phyloP scores from a whole-genome alignment of 1,140 invertebrate genomes.

The Bombus soroeensis region DNA sequence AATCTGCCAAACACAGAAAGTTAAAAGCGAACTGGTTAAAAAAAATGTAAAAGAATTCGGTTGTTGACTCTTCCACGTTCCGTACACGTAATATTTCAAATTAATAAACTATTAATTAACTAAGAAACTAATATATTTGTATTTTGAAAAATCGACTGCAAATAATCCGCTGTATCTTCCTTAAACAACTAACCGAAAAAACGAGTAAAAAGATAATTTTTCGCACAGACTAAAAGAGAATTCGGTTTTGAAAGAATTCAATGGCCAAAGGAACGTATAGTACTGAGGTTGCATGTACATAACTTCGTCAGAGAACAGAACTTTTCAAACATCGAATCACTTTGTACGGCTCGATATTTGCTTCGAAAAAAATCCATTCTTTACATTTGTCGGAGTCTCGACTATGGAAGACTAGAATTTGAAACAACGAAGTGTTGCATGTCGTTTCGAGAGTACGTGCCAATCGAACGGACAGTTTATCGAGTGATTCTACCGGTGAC shows the following conservation, averaged over 20 bases:
- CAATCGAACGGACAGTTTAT: background rate
- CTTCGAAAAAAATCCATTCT: background rate
- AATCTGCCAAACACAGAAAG: too few species aligned
- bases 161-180: background rate
- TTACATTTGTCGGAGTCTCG: background rate
- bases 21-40: too few species aligned
- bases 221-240: background rate
- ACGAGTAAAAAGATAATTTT: too few species aligned
- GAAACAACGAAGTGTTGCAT: constrained; percentile 4
- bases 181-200: background rate
- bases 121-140: too few species aligned
- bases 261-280: background rate
- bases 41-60: too few species aligned
- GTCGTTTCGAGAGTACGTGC: background rate
- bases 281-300: too few species aligned
- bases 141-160: too few species aligned
- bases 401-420: background rate
- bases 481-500: background rate
- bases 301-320: too few species aligned
- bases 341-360: background rate
- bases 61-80: background rate
- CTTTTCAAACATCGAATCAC: background rate
- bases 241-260: background rate
- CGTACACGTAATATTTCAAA: too few species aligned
- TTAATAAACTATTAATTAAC: background rate